A percentile compares a stretch with the other conserved stretches of the same genome.
phyloP scores from a whole-genome alignment of 2,113 vertebrate species.

The Ceuthmochares aereus region DNA sequence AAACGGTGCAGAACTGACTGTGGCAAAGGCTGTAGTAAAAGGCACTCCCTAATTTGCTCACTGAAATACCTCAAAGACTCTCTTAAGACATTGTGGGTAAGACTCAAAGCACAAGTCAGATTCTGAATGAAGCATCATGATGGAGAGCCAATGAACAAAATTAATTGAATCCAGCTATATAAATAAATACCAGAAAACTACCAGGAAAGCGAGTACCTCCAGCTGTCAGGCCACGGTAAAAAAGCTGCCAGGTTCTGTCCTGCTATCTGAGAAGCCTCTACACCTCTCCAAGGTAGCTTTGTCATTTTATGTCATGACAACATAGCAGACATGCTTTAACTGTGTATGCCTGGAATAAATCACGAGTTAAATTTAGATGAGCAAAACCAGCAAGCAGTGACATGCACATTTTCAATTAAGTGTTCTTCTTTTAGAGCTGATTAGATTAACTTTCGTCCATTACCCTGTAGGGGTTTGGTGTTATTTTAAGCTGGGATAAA shows the following conservation, averaged over 20 bases:
- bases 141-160: not conserved
- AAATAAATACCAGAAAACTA: not conserved
- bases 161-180: not conserved
- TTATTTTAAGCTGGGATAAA: not conserved
- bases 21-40: not conserved
- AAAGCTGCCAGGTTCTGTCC: not conserved
- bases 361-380: not conserved
- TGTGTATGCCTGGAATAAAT: not conserved
- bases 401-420: fast-evolving
- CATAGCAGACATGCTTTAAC: not conserved
- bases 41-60: not conserved
- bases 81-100: not conserved
- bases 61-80: not conserved
- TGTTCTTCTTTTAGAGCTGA: not conserved
- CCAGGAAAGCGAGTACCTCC: not conserved
- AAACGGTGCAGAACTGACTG: not conserved
- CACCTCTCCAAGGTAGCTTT: not conserved
- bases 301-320: not conserved
- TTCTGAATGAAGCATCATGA: not conserved
- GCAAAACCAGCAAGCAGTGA: constrained; percentile 1
- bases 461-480: not conserved
- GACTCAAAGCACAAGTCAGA: not conserved
- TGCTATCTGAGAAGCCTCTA: not conserved
- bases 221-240: not conserved
- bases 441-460: not conserved